A percentile compares a stretch with the other conserved stretches of the same genome.
phyloP scores from a whole-genome alignment of 2,113 vertebrate species.

The Scalopus aquaticus region DNA sequence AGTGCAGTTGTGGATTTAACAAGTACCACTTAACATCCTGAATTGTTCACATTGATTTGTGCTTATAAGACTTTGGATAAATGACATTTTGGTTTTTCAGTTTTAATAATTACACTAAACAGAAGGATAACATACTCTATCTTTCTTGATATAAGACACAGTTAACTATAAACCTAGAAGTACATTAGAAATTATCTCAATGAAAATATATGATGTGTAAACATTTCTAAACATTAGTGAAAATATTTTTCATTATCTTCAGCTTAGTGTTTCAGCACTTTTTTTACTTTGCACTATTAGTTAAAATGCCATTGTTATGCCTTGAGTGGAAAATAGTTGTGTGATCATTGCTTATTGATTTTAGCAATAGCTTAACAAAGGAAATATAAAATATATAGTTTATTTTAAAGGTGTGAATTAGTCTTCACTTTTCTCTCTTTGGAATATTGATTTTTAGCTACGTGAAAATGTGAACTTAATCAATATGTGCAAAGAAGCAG shows the following conservation, averaged over 20 bases:
- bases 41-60: constrained; percentile 40
- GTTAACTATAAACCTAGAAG: background rate
- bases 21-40: background rate
- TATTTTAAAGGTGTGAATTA: constrained; percentile 48
- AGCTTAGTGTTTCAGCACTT: background rate
- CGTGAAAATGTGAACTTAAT: constrained; percentile 39
- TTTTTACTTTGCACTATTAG: constrained; percentile 18
- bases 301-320: background rate
- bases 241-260: constrained; percentile 46
- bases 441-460: constrained; percentile 23
- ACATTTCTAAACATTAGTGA: background rate
- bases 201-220: background rate
- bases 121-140: background rate
- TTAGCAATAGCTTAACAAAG: constrained; percentile 2
- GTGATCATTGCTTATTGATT: background rate
- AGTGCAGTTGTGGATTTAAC: background rate
- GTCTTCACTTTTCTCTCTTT: constrained; percentile 34
- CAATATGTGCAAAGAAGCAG: background rate
- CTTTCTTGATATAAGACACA: background rate
- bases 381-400: constrained; percentile 3
- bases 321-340: background rate
- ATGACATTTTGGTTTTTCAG: background rate
- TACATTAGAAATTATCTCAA: background rate
- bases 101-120: background rate
- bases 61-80: constrained; percentile 8